Percentiles rank a stretch among this genome's conserved stretches.
Evolutionary conservation across 1,140 invertebrate genomes (phyloP).

Genomic region (Tetramorium simillimum): DNA sequence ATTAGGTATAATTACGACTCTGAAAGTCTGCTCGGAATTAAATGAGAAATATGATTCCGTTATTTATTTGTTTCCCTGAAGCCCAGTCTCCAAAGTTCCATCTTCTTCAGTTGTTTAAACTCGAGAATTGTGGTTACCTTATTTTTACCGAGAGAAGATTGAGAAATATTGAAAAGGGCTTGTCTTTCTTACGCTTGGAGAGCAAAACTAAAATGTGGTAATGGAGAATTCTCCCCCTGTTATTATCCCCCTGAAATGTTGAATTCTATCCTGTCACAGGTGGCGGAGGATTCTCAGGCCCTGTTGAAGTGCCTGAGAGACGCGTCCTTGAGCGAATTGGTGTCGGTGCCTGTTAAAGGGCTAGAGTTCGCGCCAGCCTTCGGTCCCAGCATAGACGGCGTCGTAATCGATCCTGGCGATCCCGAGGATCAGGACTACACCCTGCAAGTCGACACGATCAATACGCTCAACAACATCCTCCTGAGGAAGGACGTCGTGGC

Average conservation of each 20-base stretch:
- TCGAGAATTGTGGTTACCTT: neutral
- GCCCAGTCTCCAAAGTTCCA: neutral
- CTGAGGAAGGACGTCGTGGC: constrained; percentile 91
- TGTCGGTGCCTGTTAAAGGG: constrained; percentile 91
- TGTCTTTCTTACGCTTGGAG: neutral
- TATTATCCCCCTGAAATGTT: neutral
- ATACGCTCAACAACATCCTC: constrained; percentile 91
- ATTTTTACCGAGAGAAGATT: neutral
- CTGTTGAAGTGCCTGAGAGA: constrained; percentile 94
- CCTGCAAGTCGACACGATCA: constrained; percentile 87
- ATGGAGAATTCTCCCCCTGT: neutral
- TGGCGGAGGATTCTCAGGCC: constrained; percentile 78
- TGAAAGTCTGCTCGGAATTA: neutral
- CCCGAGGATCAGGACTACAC: constrained; percentile 85
- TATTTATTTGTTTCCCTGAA: neutral
- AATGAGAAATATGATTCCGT: neutral
- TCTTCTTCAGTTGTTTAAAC: neutral
- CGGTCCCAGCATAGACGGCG: constrained; percentile 96
- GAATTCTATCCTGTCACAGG: constrained; percentile 66
- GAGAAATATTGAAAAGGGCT: neutral
- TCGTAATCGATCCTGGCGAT: constrained; percentile 92
- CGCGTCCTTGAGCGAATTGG: constrained; percentile 89
- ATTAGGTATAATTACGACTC: neutral
- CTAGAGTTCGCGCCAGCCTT: constrained; percentile 95
- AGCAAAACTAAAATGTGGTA: neutral